Evolutionary conservation across 2,888 invertebrate species (phyloP).

Genomic region (Troilus luridus): DNA sequence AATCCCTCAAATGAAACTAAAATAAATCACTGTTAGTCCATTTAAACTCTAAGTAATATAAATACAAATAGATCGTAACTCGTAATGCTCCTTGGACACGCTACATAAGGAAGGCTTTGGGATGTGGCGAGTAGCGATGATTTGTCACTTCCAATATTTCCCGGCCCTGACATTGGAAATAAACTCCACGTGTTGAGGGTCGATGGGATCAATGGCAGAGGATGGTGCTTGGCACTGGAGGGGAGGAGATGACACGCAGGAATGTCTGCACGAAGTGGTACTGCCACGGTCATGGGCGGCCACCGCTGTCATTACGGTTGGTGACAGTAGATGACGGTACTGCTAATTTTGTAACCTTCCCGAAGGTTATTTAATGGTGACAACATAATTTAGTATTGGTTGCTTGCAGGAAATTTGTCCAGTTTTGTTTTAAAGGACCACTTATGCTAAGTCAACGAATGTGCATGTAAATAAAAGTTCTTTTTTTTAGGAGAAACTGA

Average conservation of each 20-base stretch:
- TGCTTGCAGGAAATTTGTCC: too few species aligned
- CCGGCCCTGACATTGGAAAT: constrained; percentile 10
- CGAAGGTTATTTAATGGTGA: neutral
- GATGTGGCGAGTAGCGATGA: neutral
- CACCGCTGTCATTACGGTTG: neutral
- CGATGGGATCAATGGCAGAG: constrained; percentile 8
- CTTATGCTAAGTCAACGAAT: too few species aligned
- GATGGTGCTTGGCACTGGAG: neutral
- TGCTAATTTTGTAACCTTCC: neutral
- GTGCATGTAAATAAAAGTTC: too few species aligned
- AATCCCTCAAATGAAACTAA: neutral
- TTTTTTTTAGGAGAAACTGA: too few species aligned
- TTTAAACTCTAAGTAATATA: neutral
- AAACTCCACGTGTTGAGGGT: constrained; percentile 2
- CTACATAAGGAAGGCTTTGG: neutral
- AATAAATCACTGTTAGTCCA: neutral
- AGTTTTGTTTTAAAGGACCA: too few species aligned
- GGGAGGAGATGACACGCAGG: neutral
- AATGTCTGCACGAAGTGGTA: neutral
- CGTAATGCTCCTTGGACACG: neutral
- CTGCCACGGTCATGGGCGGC: neutral
- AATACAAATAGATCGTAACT: neutral
- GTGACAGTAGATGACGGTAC: neutral
- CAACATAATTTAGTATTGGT: too few species aligned
- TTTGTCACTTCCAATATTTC: neutral